Evolutionary conservation across 2,797 vertebrate species (phyloP).

Genomic region (Fistularia commersonii): DNA sequence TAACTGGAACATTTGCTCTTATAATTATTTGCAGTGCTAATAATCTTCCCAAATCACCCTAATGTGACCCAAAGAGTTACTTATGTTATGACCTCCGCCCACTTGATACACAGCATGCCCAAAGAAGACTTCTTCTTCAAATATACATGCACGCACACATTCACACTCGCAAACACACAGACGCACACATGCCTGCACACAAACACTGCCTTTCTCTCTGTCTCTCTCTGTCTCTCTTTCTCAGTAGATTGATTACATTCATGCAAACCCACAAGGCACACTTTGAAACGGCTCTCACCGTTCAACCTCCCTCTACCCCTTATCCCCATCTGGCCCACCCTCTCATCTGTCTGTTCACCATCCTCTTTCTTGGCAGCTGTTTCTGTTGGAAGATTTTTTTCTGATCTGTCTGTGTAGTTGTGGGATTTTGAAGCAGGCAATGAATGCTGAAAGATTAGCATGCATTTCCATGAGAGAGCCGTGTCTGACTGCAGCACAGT

Average conservation of each 20-base stretch:
- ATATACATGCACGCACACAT: too few species aligned
- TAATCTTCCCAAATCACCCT: neutral
- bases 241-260: too few species aligned
- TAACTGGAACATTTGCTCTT: neutral
- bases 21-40: too few species aligned
- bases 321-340: conserved; percentile 19
- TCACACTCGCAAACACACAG: neutral
- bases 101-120: too few species aligned
- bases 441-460: conserved; percentile 7
- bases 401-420: conserved; percentile 3
- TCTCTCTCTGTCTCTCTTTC: too few species aligned
- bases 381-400: conserved; percentile 12
- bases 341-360: conserved; percentile 1
- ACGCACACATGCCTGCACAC: neutral
- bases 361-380: conserved; percentile 26
- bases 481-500: conserved; percentile 14
- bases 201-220: too few species aligned
- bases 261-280: too few species aligned
- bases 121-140: too few species aligned
- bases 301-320: conserved; percentile 8
- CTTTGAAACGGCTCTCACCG: conserved; percentile 1
- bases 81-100: too few species aligned
- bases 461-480: neutral
- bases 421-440: conserved; percentile 14
- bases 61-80: neutral